Conservation (phyloP, 2,797 vertebrate genomes). For the Xerus rutilus region DNA sequence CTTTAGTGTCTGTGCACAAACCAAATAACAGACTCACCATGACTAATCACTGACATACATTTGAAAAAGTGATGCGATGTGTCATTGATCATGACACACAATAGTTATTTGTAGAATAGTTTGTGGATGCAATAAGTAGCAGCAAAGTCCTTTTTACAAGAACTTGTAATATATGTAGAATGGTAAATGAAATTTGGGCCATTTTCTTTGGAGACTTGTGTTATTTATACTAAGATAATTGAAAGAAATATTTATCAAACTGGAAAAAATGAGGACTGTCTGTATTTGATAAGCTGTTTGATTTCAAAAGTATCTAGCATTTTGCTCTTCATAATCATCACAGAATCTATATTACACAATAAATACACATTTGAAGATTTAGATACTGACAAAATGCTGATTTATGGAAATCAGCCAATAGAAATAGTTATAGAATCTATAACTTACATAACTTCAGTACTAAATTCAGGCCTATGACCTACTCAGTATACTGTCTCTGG, state of each 20-base stretch:
- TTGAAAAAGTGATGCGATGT: background rate
- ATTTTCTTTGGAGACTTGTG: background rate
- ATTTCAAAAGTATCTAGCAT: background rate
- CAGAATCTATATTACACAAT: background rate
- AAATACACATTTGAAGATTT: background rate
- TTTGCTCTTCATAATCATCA: background rate
- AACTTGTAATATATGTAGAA: background rate
- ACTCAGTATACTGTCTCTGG: background rate
- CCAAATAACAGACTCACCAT: background rate
- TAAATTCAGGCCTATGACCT: background rate
- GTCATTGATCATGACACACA: background rate
- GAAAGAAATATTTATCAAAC: background rate
- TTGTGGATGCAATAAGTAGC: background rate
- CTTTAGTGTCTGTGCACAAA: background rate
- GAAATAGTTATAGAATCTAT: background rate
- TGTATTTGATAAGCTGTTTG: background rate
- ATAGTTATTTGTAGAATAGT: background rate
- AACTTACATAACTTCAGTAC: background rate
- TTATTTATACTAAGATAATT: background rate
- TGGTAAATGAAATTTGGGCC: background rate
- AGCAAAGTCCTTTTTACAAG: background rate
- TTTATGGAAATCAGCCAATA: background rate
- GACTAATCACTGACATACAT: background rate
- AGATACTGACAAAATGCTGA: background rate
- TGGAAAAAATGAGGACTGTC: background rate